phyloP scores from a whole-genome alignment of 2,888 invertebrate species.

The Toxonevra muliebris region DNA sequence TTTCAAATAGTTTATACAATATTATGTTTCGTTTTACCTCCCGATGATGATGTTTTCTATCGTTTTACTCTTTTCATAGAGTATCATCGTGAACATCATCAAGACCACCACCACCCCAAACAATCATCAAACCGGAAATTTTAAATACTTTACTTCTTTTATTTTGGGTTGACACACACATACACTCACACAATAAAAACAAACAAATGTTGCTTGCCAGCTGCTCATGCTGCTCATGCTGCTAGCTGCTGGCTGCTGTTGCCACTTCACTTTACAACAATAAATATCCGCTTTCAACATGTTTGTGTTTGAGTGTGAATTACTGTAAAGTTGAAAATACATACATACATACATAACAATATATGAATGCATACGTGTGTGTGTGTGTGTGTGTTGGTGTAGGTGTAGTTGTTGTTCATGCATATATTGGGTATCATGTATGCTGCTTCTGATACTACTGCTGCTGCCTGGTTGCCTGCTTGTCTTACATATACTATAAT shows the following conservation, averaged over 20 bases:
- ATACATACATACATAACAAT: too few species aligned
- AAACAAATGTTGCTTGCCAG: too few species aligned
- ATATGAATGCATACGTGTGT: too few species aligned
- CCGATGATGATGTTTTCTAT: neutral
- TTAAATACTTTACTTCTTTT: slow-evolving; percentile 6
- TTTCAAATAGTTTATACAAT: too few species aligned
- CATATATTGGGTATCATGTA: neutral
- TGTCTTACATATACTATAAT: too few species aligned
- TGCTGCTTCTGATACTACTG: neutral
- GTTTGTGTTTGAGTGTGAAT: too few species aligned
- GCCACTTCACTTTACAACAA: neutral
- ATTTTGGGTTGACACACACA: neutral
- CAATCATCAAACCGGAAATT: slow-evolving; percentile 21
- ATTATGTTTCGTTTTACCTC: neutral
- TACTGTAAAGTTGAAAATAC: too few species aligned
- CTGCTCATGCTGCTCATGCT: neutral
- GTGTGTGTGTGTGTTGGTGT: neutral
- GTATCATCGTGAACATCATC: neutral
- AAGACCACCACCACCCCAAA: neutral
- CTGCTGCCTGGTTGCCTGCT: neutral
- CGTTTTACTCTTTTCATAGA: neutral
- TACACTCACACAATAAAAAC: neutral
- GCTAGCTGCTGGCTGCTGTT: neutral
- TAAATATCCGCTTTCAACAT: too few species aligned
- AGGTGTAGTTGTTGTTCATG: neutral